Conservation (phyloP, 2,113 vertebrate species). For the Nanorana parkeri region DNA sequence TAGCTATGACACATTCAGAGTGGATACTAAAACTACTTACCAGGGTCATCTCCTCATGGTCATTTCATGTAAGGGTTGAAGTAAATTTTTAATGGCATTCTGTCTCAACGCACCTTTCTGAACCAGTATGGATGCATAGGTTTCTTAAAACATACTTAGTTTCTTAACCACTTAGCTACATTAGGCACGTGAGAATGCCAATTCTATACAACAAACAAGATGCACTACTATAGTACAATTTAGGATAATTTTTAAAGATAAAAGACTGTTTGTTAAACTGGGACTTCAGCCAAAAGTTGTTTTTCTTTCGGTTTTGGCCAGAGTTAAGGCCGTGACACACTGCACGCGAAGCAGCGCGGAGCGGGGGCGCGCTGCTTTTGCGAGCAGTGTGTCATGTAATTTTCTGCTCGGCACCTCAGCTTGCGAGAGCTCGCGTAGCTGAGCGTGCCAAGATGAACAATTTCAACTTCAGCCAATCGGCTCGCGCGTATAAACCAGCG, state of each 20-base stretch:
- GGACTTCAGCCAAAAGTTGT: too few species aligned
- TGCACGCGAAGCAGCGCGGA: too few species aligned
- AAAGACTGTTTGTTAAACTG: too few species aligned
- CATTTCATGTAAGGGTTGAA: conserved; percentile 62
- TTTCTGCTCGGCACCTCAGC: too few species aligned
- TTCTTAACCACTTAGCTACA: conserved; percentile 53
- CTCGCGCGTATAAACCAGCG: too few species aligned
- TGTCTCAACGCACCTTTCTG: conserved; percentile 64
- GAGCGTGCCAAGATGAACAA: too few species aligned
- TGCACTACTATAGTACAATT: neutral
- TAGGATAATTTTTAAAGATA: neutral
- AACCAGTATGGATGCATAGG: conserved; percentile 66
- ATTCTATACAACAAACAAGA: neutral
- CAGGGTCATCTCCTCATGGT: conserved; percentile 59
- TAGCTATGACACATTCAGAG: conserved; percentile 47
- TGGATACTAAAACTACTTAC: conserved; percentile 59
- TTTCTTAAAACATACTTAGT: conserved; percentile 63
- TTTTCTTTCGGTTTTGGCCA: too few species aligned
- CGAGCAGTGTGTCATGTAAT: too few species aligned
- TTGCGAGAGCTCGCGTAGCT: too few species aligned
- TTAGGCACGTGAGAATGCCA: conserved; percentile 46
- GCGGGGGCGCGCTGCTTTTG: too few species aligned
- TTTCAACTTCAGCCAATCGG: too few species aligned
- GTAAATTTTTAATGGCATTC: conserved; percentile 67
- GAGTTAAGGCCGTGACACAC: too few species aligned